Evolutionary conservation across 2,888 invertebrate species (phyloP), one percentile per base, ranked within the genome.

Genomic region (Yponomeuta plumbellus): DNA sequence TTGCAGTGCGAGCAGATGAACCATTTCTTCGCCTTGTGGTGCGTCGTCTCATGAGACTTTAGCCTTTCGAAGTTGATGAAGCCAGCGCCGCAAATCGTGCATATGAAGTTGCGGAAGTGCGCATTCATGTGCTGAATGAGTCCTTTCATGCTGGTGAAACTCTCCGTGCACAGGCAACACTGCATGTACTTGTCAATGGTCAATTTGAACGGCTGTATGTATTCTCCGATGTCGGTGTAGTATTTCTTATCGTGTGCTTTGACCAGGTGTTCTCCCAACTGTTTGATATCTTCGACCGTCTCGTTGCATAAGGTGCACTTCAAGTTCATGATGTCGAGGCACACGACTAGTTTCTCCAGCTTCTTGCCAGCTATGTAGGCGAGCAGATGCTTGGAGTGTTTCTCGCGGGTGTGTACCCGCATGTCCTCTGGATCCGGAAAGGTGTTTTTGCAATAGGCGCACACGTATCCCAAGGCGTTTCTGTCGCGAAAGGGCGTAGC

Each of bases 41-140:
- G 91, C 0, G 88, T 88, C 0, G 82, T 84, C 68, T 88, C 87
- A 67, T 91, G 91, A 2, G 88, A 74, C 59, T 84, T 85, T 4
- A 90, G 68, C 0, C 91, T 77, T 65, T 86, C 88, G 67, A 78
- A 81, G 40, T 88, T 91, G 0, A 89, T 89, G 70, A 90, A 91
- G 0, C 90, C 91, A 0, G 87, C 88, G 0, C 91, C 91, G 66
- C 91, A 91, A 0, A 77, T 85, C 0, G 86, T 85, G 70, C 91
- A 91, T 57, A 90, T 89, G 56, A 89, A 91, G 68, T 91, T 91
- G 61, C 88, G 77, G 59, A 83, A 91, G 61, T 91, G 91, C 0
- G 81, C 71, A 63, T 91, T 90, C 91, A 91, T 91, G 58, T 91
- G 91, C 40, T 88, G 89, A 84, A 86, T 88, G 13, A 91, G 67